Percentiles rank a stretch among this genome's conserved stretches.
These are phyloP conservation scores for Neotoma lepida DNA, from an alignment of 2,113 vertebrate species.

Conservation along the genomic window DNA sequence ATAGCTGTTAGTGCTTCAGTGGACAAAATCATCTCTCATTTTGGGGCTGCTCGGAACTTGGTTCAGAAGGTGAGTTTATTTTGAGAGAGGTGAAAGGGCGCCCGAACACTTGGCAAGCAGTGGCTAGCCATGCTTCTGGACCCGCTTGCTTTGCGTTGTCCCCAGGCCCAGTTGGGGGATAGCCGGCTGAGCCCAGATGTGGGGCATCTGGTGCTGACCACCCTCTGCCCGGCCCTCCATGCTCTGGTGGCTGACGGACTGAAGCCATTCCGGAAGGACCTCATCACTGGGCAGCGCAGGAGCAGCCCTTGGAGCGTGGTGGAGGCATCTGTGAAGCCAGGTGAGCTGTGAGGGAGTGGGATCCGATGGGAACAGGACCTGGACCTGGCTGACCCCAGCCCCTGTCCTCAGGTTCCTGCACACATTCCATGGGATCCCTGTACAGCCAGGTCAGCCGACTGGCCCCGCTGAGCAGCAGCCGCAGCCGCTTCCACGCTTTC, in stretches of 20 bases:
- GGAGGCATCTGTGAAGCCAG: conserved; percentile 92
- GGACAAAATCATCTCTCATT: conserved; percentile 94
- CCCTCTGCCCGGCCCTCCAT: conserved; percentile 93
- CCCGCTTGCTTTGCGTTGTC: neutral
- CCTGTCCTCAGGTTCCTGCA: conserved; percentile 85
- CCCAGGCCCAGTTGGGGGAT: conserved; percentile 95
- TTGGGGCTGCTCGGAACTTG: conserved; percentile 91
- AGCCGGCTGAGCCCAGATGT: conserved; percentile 94
- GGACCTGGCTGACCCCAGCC: neutral
- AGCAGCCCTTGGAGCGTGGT: conserved; percentile 95
- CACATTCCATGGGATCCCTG: conserved; percentile 87
- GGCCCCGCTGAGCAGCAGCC: conserved; percentile 89
- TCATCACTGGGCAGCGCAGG: conserved; percentile 93
- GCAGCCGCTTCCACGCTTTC: conserved; percentile 95
- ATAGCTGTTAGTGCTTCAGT: conserved; percentile 91
- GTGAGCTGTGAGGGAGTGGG: conserved; percentile 74
- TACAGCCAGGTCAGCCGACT: conserved; percentile 90
- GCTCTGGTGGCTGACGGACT: conserved; percentile 92
- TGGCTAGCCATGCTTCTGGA: neutral
- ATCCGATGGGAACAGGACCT: rapidly evolving
- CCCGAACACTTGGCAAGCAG: neutral
- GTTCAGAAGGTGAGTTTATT: conserved; percentile 93
- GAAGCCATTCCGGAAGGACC: conserved; percentile 95
- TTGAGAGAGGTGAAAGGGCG: neutral
- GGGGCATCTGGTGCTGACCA: conserved; percentile 93